Base-by-base conservation (phyloP, 1,140 invertebrate species). In the Sitodiplosis mosellana region DNA sequence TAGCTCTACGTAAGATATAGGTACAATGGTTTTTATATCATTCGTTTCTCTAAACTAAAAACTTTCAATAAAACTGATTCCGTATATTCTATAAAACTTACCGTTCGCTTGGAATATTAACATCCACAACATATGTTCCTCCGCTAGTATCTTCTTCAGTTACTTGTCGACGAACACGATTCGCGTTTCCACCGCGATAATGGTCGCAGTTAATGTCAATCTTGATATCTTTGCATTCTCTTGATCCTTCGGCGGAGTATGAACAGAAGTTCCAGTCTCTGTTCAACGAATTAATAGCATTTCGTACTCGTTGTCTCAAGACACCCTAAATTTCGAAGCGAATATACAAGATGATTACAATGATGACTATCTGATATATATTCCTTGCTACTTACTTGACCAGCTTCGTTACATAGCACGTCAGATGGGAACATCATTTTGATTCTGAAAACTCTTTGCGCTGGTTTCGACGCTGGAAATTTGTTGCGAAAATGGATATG, bases 221-320 rank as follows among this genome's bases (percentile, higher is more conserved):
- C 46, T 84, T 76, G 34, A 92, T 67, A 58, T 90, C 85, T 62
- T 86, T 87, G 60, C 88, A 92, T 59, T 88, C 84, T 19, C 81
- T 55, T 3, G 61, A 63, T 38, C 62, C 62, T 33, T 87, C 81
- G n/a, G 80, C 73, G 53, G 81, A 81, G 55, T 87, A 87, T 0
- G 87, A 87, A 60, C 87, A 92, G 77, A 92, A 87, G 67, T 87
- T 89, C 89, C 88, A 92, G 53, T 90, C 84, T 54, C 86, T 74
- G 57, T 94, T 93, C 15, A 93, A 69, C 34, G 86, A 79, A 53
- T 90, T 87, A 19, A 94, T 81, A 15, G 87, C 87, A 54, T 81
- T 79, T 52, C 82, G 75, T 2, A 93, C 87, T 60, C 84, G 85
- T 55, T 91, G 84, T 50, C 85, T 76, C 0, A 94, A 69, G 2